Percentiles rank a stretch among this genome's conserved stretches.
Conservation (phyloP, 2,113 vertebrate species). For the Accipiter virgatus region DNA sequence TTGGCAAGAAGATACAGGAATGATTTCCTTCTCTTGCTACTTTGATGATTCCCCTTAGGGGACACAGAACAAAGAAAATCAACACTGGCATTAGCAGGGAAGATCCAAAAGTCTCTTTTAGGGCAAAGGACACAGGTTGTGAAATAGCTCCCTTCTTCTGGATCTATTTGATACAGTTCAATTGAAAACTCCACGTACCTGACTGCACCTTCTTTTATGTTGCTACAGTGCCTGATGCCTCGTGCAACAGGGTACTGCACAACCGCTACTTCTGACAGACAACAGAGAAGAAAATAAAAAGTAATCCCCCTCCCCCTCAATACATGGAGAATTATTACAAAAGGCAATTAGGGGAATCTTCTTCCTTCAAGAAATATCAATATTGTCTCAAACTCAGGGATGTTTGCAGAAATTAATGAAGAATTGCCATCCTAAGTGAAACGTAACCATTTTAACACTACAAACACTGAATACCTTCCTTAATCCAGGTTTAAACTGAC, state of each 20-base stretch:
- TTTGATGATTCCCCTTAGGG: conserved; percentile 61
- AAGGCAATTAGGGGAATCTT: not conserved
- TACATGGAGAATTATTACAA: not conserved
- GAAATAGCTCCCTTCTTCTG: not conserved
- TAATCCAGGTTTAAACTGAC: not conserved
- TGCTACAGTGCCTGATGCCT: not conserved
- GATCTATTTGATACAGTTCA: not conserved
- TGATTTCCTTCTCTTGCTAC: conserved; percentile 50
- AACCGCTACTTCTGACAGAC: not conserved
- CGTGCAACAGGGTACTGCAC: not conserved
- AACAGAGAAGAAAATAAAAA: not conserved
- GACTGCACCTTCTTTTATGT: not conserved
- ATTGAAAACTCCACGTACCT: not conserved
- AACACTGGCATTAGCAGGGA: not conserved
- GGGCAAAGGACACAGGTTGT: conserved; percentile 47
- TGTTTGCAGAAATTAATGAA: not conserved
- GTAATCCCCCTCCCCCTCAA: accelerated
- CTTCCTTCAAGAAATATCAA: not conserved
- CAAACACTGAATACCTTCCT: not conserved
- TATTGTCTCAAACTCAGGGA: not conserved
- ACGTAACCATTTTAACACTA: not conserved
- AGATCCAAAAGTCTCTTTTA: conserved; percentile 56
- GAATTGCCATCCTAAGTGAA: not conserved
- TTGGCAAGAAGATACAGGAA: conserved; percentile 56
- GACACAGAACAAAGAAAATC: conserved; percentile 53